phyloP scores from a whole-genome alignment of 2,888 invertebrate genomes.

The Pollenia labialis region DNA sequence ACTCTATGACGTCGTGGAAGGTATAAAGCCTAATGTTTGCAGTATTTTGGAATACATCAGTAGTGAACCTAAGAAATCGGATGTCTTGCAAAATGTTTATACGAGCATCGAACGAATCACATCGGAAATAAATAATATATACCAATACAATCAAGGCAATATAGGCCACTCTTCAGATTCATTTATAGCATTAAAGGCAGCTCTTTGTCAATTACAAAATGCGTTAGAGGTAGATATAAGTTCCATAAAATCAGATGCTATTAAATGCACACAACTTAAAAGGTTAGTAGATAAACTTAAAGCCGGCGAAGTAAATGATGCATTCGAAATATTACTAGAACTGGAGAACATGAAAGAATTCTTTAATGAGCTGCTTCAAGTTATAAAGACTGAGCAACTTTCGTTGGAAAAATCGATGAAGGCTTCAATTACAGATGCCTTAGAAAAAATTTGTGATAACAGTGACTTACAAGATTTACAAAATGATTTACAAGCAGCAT shows the following conservation, averaged over 20 bases:
- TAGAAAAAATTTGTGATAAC: slow-evolving; percentile 33
- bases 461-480: slow-evolving; percentile 52
- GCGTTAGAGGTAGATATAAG: not conserved
- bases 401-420: slow-evolving; percentile 27
- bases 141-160: slow-evolving; percentile 54
- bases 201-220: slow-evolving; percentile 24
- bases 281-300: slow-evolving; percentile 49
- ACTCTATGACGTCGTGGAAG: slow-evolving; percentile 76
- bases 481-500: slow-evolving; percentile 49
- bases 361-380: slow-evolving; percentile 48
- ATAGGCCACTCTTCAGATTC: not conserved
- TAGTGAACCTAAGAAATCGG: slow-evolving; percentile 53
- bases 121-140: slow-evolving; percentile 27
- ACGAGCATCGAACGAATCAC: slow-evolving; percentile 58
- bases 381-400: slow-evolving; percentile 49
- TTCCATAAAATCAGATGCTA: not conserved
- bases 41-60: slow-evolving; percentile 71
- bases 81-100: slow-evolving; percentile 57
- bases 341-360: slow-evolving; percentile 74
- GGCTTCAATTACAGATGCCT: slow-evolving; percentile 15
- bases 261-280: slow-evolving; percentile 27
- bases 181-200: slow-evolving; percentile 33
- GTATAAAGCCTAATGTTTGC: slow-evolving; percentile 71
- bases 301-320: slow-evolving; percentile 54
- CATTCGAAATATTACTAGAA: slow-evolving; percentile 75